Evolutionary conservation across 2,113 vertebrate genomes (phyloP).

Genomic region (Prionailurus bengalensis): DNA sequence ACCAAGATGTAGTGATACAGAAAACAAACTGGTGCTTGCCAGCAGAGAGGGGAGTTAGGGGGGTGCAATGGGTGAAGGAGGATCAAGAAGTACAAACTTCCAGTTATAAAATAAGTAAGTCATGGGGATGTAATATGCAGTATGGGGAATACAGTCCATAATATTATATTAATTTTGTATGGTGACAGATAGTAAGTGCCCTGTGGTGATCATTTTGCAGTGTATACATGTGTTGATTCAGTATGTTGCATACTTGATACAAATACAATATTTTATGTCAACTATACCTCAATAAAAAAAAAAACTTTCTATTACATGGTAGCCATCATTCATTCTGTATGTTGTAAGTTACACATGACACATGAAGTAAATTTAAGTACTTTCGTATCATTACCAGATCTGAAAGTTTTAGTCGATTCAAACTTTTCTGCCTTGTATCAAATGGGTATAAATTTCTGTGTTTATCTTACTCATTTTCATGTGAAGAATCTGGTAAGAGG

Average conservation of each 20-base stretch:
- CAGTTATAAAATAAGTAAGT: not conserved
- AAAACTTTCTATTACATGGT: slow-evolving; percentile 8
- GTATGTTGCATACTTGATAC: not conserved
- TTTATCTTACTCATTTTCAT: slow-evolving; percentile 1
- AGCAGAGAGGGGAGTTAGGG: not conserved
- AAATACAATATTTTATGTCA: not conserved
- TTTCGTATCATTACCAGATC: slow-evolving; percentile 31
- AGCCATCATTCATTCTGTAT: not conserved
- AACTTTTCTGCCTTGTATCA: not conserved
- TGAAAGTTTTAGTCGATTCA: slow-evolving; percentile 30
- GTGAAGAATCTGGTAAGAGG: not conserved
- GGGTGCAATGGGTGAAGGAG: not conserved
- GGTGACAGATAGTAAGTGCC: not conserved
- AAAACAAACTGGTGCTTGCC: not conserved
- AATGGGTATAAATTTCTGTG: not conserved
- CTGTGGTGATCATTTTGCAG: too few relatives aligned
- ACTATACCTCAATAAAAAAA: not conserved
- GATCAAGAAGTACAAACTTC: not conserved
- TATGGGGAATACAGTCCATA: not conserved
- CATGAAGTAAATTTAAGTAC: not conserved
- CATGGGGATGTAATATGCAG: not conserved
- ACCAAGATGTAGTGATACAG: not conserved
- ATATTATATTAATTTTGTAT: not conserved
- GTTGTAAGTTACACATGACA: not conserved
- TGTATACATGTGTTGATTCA: too few relatives aligned